A percentile compares a stretch with the other conserved stretches of the same genome.
phyloP scores from a whole-genome alignment of 2,113 vertebrate species.

The Atrichornis clamosus region DNA sequence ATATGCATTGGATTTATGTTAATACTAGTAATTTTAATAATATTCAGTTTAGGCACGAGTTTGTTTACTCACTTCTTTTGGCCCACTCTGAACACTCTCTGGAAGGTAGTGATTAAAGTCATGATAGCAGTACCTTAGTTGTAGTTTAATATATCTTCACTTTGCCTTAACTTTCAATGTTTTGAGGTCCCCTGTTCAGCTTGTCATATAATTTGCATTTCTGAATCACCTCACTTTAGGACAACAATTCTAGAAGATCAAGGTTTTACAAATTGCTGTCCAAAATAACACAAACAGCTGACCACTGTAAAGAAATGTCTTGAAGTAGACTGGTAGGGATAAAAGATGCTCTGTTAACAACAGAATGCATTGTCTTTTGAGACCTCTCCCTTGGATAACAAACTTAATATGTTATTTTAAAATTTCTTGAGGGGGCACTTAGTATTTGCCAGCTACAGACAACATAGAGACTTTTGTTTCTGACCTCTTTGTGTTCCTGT shows the following conservation, averaged over 20 bases:
- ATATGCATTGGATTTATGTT: neutral
- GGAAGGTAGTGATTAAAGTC: neutral
- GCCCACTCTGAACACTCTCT: neutral
- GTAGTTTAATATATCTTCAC: neutral
- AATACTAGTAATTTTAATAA: neutral
- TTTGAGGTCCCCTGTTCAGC: neutral
- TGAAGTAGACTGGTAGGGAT: neutral
- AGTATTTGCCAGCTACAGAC: neutral
- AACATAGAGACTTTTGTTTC: neutral
- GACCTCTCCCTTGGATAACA: neutral
- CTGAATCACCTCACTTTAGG: neutral
- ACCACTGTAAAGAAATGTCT: neutral
- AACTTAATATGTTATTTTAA: neutral
- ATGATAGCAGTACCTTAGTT: neutral
- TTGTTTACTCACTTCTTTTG: neutral
- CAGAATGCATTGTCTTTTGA: neutral
- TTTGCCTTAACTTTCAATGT: neutral
- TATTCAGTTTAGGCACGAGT: neutral
- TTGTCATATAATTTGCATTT: neutral
- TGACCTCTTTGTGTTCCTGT: neutral
- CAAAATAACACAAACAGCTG: neutral
- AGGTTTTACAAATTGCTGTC: neutral
- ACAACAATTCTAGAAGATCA: neutral
- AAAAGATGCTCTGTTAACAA: neutral
- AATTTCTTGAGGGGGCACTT: neutral